Evolutionary conservation across 1,140 invertebrate genomes (phyloP).

Genomic region (Olivierus martensii): DNA sequence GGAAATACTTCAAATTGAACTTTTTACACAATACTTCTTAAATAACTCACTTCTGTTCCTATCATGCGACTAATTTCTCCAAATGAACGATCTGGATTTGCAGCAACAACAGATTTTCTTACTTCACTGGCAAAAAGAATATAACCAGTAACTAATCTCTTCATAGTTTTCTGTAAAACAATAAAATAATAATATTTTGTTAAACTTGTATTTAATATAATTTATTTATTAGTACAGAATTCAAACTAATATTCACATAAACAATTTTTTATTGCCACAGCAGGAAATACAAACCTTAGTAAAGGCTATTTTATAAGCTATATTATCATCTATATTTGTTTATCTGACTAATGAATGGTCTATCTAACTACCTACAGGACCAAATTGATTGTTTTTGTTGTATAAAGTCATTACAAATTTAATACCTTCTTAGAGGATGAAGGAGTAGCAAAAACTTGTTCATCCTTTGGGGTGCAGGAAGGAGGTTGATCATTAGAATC

Average conservation of each 20-base stretch:
- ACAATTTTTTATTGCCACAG: too few species aligned
- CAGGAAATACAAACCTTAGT: too few species aligned
- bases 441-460: conserved; percentile 3
- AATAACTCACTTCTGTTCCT: conserved; percentile 68
- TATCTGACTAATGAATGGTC: too few species aligned
- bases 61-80: conserved; percentile 96
- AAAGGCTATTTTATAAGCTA: too few species aligned
- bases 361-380: too few species aligned
- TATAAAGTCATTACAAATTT: too few species aligned
- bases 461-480: conserved; percentile 27
- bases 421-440: conserved; percentile 11
- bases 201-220: not conserved
- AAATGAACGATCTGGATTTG: conserved; percentile 88
- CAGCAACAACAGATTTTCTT: conserved; percentile 64
- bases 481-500: conserved; percentile 56
- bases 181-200: not conserved
- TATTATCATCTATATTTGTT: too few species aligned
- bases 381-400: too few species aligned
- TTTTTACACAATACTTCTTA: not conserved
- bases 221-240: not conserved
- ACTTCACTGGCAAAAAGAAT: conserved; percentile 97
- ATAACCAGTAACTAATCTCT: conserved; percentile 91
- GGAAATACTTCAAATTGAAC: not conserved
- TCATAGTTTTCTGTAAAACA: conserved; percentile 27
- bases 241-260: too few species aligned